Conservation (phyloP, 2,888 invertebrate genomes). For the Leucophenga maculata region DNA sequence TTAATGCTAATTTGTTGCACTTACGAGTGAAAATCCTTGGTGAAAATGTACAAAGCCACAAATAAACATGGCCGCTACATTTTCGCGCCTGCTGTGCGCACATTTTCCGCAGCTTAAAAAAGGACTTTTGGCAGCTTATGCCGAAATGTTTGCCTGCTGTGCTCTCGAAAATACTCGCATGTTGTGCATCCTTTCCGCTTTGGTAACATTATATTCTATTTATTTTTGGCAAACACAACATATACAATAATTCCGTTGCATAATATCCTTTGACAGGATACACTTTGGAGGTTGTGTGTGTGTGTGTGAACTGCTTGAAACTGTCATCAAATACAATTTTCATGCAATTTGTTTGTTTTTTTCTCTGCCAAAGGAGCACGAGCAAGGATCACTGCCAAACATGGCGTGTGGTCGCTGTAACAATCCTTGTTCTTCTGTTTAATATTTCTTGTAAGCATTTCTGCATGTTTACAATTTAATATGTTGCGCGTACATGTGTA, state of each 20-base stretch:
- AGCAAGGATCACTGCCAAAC: background rate
- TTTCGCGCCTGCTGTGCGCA: constrained; percentile 21
- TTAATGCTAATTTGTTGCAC: constrained; percentile 48
- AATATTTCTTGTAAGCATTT: constrained; percentile 44
- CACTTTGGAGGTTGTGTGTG: constrained; percentile 32
- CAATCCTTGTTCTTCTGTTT: background rate
- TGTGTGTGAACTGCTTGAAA: constrained; percentile 37
- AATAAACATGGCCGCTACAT: constrained; percentile 21
- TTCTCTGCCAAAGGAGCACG: background rate
- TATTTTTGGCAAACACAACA: background rate
- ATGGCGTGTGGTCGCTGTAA: background rate
- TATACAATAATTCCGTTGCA: constrained; percentile 10
- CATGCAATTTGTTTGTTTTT: constrained; percentile 46
- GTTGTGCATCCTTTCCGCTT: constrained; percentile 16
- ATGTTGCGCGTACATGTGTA: constrained; percentile 58
- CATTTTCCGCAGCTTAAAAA: constrained; percentile 36
- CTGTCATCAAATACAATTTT: constrained; percentile 48
- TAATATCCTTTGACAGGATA: constrained; percentile 18
- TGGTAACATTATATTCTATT: background rate
- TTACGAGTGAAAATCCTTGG: no score
- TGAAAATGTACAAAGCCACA: background rate
- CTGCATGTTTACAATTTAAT: constrained; percentile 60
- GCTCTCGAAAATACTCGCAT: background rate
- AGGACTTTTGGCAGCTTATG: constrained; percentile 52
- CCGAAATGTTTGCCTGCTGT: constrained; percentile 37